Conservation (phyloP, 2,113 vertebrate species). For the Alosa alosa region DNA sequence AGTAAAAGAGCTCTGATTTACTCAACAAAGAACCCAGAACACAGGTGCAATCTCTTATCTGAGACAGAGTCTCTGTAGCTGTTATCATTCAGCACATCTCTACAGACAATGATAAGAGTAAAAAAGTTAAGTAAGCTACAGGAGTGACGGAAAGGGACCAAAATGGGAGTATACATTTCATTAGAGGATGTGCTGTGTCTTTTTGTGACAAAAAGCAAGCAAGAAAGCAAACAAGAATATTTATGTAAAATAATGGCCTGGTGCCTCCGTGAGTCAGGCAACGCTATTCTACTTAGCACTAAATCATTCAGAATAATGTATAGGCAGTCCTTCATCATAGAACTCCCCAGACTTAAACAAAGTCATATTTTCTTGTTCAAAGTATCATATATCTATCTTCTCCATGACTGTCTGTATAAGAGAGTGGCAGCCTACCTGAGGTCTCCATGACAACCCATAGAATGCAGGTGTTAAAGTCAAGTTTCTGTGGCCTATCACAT, state of each 20-base stretch:
- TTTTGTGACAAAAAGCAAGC: not conserved
- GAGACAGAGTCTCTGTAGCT: not conserved
- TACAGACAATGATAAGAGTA: not conserved
- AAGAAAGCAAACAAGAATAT: not conserved
- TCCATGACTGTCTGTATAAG: not conserved
- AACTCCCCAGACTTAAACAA: not conserved
- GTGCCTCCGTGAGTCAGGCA: too few relatives aligned
- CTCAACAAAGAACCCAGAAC: not conserved
- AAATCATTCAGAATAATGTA: too few relatives aligned
- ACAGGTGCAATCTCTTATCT: not conserved
- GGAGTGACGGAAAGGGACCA: not conserved
- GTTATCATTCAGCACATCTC: slow-evolving; percentile 29
- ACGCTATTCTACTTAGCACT: too few relatives aligned
- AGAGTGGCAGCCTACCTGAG: not conserved
- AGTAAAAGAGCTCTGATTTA: not conserved
- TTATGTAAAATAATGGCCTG: not conserved
- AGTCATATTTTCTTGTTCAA: not conserved
- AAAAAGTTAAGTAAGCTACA: not conserved
- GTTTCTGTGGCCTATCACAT: not conserved
- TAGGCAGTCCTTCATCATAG: not conserved
- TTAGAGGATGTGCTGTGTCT: not conserved
- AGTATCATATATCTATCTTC: not conserved
- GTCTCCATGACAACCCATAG: not conserved
- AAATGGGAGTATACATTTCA: not conserved
- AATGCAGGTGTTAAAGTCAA: not conserved